Conservation (phyloP, 2,113 vertebrate genomes). For the Paracanthobrama guichenoti region DNA sequence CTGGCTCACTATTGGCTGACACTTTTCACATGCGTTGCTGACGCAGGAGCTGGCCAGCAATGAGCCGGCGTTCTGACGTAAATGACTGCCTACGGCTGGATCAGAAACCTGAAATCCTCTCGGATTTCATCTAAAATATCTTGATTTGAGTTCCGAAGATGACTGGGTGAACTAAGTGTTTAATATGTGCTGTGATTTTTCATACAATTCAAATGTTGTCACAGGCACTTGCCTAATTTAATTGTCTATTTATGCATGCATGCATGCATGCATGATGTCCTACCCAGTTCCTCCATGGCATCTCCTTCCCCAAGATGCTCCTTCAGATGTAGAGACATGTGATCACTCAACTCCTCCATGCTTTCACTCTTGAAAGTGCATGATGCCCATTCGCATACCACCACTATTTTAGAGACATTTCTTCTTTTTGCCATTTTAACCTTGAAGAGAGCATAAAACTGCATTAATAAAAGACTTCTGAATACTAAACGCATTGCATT, state of each 20-base stretch:
- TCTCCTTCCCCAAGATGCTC: constrained; percentile 73
- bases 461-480: not conserved
- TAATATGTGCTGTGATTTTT: not conserved
- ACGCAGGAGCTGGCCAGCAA: too few species aligned
- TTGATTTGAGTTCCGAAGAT: too few species aligned
- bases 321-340: constrained; percentile 66
- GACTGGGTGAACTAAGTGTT: too few species aligned
- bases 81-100: too few species aligned
- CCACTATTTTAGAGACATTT: constrained; percentile 58
- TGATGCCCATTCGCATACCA: constrained; percentile 71
- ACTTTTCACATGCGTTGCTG: too few species aligned
- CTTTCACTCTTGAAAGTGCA: constrained; percentile 68
- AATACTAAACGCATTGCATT: too few species aligned
- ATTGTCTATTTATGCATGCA: not conserved
- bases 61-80: too few species aligned
- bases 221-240: not conserved
- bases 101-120: too few species aligned
- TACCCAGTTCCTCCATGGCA: constrained; percentile 79
- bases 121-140: too few species aligned
- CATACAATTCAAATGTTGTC: not conserved
- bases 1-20: too few species aligned
- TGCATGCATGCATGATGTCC: constrained; percentile 23
- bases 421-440: constrained; percentile 70
- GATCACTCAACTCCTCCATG: constrained; percentile 75
- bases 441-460: not conserved